Conservation (phyloP, 2,797 vertebrate species). For the Taenioides sp. region DNA sequence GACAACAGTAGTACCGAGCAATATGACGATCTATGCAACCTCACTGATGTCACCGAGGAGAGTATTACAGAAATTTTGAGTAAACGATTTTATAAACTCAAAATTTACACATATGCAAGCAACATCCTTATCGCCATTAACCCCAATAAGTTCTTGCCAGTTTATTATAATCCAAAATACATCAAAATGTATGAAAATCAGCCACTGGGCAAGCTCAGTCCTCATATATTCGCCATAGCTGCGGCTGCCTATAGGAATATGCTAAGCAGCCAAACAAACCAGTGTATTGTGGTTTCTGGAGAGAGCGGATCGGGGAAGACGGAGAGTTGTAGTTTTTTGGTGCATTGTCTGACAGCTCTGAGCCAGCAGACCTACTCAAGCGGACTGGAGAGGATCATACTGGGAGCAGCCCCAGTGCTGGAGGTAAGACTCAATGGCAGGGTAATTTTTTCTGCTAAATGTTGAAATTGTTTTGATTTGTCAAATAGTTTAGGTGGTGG, state of each 20-base stretch:
- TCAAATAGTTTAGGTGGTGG: no score
- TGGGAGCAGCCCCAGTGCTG: constrained; percentile 91
- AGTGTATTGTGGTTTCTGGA: constrained; percentile 92
- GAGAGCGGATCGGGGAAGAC: constrained; percentile 96
- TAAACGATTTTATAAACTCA: constrained; percentile 83
- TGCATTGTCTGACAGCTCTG: constrained; percentile 93
- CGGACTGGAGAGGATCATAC: constrained; percentile 89
- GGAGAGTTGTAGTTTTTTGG: constrained; percentile 93
- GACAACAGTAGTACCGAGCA: constrained; percentile 67
- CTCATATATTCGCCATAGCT: constrained; percentile 94
- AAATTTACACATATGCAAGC: constrained; percentile 93
- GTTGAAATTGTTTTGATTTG: background rate
- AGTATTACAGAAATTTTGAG: constrained; percentile 81
- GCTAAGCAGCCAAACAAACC: constrained; percentile 84
- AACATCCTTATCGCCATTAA: constrained; percentile 92
- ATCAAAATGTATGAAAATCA: constrained; percentile 95
- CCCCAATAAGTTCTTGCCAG: constrained; percentile 92
- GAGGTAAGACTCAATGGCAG: constrained; percentile 80
- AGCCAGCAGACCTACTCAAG: constrained; percentile 90
- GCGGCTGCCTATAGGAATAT: constrained; percentile 88
- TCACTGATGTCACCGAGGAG: constrained; percentile 82
- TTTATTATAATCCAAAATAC: constrained; percentile 97
- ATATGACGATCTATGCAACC: constrained; percentile 86
- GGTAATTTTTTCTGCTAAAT: background rate
- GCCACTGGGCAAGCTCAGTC: constrained; percentile 87